Percentiles rank a stretch among this genome's conserved stretches.
These are phyloP conservation scores for Pseudococcus viburni DNA, from an alignment of 2,888 invertebrate genomes.

Conservation along the genomic window DNA sequence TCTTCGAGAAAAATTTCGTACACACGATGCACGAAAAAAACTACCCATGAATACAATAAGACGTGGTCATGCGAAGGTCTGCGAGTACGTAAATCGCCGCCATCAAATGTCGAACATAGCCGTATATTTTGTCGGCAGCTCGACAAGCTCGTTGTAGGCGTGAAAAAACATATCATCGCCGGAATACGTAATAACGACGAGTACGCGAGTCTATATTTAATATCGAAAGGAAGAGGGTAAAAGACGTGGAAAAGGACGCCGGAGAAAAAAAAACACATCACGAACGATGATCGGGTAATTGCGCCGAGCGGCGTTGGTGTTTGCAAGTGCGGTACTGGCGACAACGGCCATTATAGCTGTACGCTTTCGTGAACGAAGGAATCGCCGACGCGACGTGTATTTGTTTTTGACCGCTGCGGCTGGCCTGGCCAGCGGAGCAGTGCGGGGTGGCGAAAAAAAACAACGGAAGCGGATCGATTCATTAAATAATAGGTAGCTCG, in stretches of 20 bases:
- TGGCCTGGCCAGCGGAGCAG: neutral
- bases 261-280: neutral
- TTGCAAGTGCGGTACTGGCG: neutral
- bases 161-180: neutral
- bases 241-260: neutral
- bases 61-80: neutral
- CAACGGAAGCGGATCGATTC: slow-evolving; percentile 1
- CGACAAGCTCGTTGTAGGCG: neutral
- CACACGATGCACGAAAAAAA: no score
- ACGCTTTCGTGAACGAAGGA: neutral
- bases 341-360: neutral
- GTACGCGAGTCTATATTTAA: neutral
- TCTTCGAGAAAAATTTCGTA: no score
- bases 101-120: no score
- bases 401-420: neutral
- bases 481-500: slow-evolving; percentile 12
- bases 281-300: slow-evolving; percentile 5
- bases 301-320: neutral
- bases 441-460: neutral
- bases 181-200: neutral
- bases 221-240: neutral
- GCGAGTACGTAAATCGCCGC: no score
- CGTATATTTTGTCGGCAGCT: neutral
- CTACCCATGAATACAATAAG: neutral
- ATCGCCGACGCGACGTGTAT: neutral